Base-by-base conservation (phyloP, 2,797 vertebrate genomes). In the Microctenopoma steveboyesi region DNA sequence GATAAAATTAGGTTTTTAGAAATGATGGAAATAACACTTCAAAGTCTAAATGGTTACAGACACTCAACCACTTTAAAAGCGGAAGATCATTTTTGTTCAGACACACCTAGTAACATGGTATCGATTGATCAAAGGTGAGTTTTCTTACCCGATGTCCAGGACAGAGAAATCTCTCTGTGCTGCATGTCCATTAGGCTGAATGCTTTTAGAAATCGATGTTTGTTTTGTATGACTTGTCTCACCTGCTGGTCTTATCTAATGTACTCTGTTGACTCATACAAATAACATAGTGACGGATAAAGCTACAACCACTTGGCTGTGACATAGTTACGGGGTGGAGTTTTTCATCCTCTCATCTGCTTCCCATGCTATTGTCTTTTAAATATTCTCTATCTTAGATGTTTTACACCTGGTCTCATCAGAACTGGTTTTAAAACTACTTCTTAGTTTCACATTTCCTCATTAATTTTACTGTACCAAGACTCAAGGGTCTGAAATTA, bases 231-330 rank as follows among this genome's bases (percentile, higher is more conserved):
- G 4, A 71, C 76, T 76, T 30, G 16, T 72, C 52, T 61, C 69
- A 51, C 10, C 45, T 15, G 3, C 55, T 5, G 54, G 48, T 27
- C 76, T 91, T 91, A 93, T 92, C 91, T 84, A 76, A 85, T 74
- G 78, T 13, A n/a, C 74, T 70, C 48, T 92, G 90, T 93, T 92
- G 91, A 94, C 91, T 91, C 77, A 69, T n/a, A 58, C 50, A 71
- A 76, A 90, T 88, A 82, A 86, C 83, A 68, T n/a, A 64, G 55
- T 64, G 80, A 84, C 62, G 73, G 63, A 82, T 25, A 83, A 68
- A 78, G 74, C 76, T 61, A n/a, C 43, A 30, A 58, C 74, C 85
- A 91, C 91, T 92, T 74, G 33, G 50, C 30, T 0, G 78, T 88
- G 73, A 83, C 93, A 56, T 89, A 86, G 93, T 74, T 79, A 94